Conservation (phyloP, 37 sponge, comb jelly and placozoan genomes). For the Geodia barretti region DNA sequence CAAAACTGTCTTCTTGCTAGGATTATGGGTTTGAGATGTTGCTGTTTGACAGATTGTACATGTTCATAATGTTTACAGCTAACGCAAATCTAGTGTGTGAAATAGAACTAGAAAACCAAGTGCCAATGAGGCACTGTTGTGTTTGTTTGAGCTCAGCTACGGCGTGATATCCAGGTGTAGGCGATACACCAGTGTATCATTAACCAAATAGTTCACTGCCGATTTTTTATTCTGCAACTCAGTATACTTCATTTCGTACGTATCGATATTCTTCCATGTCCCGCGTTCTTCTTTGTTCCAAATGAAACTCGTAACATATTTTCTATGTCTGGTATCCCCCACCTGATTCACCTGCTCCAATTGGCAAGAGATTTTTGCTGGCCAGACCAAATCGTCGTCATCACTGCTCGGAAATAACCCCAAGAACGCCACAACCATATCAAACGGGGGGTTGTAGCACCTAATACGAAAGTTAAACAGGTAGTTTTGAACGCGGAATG, state of each 20-base stretch:
- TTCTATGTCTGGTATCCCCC: background rate
- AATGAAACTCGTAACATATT: background rate
- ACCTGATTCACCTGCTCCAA: conserved; percentile 1
- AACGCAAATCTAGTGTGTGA: no score
- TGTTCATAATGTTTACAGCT: no score
- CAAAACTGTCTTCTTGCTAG: no score
- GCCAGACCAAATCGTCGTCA: conserved; percentile 6
- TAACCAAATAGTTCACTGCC: background rate
- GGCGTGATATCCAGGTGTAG: background rate
- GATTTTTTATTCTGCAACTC: background rate
- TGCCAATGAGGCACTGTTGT: no score
- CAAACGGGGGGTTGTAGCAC: background rate
- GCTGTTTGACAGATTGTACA: no score
- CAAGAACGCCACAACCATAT: background rate
- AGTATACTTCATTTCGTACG: background rate
- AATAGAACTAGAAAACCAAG: no score
- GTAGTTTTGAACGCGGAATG: background rate
- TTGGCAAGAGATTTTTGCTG: background rate
- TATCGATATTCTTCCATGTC: background rate
- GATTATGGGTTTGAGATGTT: no score
- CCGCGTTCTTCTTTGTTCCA: background rate
- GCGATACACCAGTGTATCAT: background rate
- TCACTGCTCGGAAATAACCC: background rate
- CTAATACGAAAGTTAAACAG: background rate
- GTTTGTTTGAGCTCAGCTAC: no score